phyloP scores from a whole-genome alignment of 2,888 invertebrate genomes.

The Nasonia oneida region DNA sequence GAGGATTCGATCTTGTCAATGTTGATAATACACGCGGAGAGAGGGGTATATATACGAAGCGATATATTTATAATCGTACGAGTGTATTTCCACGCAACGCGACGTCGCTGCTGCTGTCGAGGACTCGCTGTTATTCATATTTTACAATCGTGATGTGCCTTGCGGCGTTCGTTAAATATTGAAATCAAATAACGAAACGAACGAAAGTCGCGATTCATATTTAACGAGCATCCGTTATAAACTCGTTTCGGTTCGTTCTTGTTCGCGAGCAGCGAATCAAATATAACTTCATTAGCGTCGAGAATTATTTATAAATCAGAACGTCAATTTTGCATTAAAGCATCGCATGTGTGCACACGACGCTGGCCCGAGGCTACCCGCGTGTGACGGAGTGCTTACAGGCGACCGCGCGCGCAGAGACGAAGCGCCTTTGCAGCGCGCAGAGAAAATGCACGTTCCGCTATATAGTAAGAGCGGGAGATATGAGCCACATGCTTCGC shows the following conservation, averaged over 20 bases:
- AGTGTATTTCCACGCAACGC: background rate
- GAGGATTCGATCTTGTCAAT: background rate
- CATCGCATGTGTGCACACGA: background rate
- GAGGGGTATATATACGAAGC: too few relatives aligned
- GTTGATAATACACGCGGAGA: background rate
- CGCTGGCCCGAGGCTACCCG: background rate
- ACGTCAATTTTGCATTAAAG: constrained; percentile 19
- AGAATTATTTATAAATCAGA: constrained; percentile 4
- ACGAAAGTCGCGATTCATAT: background rate
- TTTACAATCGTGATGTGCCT: background rate
- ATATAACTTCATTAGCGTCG: constrained; percentile 15
- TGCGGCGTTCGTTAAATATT: background rate
- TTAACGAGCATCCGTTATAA: background rate
- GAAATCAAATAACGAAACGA: background rate
- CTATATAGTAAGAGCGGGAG: background rate
- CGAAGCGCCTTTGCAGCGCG: background rate
- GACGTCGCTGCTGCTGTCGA: background rate
- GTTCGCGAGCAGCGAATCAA: background rate
- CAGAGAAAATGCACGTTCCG: constrained; percentile 33
- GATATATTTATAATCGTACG: background rate
- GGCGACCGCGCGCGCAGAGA: background rate
- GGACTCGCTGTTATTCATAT: background rate
- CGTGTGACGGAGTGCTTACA: constrained; percentile 1
- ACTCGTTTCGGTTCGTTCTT: background rate
- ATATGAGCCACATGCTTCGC: constrained; percentile 7